Base-by-base conservation (phyloP, 2,888 invertebrate species). In the Clunio marinus region DNA sequence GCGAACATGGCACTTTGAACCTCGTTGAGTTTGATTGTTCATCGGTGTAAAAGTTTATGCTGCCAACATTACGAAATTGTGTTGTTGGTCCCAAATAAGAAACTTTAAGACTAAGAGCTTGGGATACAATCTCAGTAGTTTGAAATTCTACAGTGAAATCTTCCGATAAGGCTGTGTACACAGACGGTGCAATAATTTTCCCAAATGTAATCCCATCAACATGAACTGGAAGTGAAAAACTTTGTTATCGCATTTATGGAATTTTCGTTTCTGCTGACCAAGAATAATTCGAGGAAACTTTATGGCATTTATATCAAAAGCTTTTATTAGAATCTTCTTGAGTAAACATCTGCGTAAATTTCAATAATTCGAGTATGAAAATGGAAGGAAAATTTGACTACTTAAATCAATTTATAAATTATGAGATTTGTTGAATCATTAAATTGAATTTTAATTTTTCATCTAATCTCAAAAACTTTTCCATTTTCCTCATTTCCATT, bases 1-100 rank as follows among this genome's bases (percentile, higher is more conserved):
- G 85, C 1, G 88, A 88, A 74, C 90, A 90, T 1, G 88, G 88
- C 71, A 86, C 76, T 0, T 82, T 81, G 75, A 83, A 78, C 63
- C 80, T 77, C 73, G 80, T 78, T 63, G 81, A 80, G 70, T 73
- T 74, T 17, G 71, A 69, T 45, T 68, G 65, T 58, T 69, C 69
- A 69, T 73, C 71, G 15, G 71, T 71, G 58, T 68, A 70, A 15
- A 72, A 46, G 68, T 69, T 69, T 5, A 72, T 59, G 22, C 59
- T 70, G 24, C 77, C 77, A 51, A 79, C 73, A 27, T 68, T 68
- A 10, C 55, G 37, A 37, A 58, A 58, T 15, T 60, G 60, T 17
- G 68, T 46, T 22, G 37, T 17, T 20, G 25, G 13, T 10, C 66
- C 66, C 17, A 41, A 24, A 20, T 41, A 68, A 7, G 68, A 58